Conservation (phyloP, 2,113 vertebrate species). For the Sterrhoptilus dennistouni region DNA sequence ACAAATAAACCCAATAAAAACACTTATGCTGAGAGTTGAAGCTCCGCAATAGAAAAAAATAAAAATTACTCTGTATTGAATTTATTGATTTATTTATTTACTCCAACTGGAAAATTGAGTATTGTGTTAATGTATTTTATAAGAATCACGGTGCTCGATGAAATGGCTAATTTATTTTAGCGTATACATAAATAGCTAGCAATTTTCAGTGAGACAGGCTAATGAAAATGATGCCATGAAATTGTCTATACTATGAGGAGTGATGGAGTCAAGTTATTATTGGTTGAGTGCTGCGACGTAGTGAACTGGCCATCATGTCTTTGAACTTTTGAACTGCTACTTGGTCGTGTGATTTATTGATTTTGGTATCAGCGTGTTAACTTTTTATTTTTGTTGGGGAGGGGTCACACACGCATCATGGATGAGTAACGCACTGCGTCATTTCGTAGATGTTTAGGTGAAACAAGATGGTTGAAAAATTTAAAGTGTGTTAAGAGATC, state of each 20-base stretch:
- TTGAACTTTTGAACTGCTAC: conserved; percentile 87
- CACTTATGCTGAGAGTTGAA: conserved; percentile 75
- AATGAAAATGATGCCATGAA: conserved; percentile 85
- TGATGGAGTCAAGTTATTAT: conserved; percentile 80
- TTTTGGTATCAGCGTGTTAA: conserved; percentile 73
- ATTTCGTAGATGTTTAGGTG: conserved; percentile 65
- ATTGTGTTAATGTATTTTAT: conserved; percentile 84
- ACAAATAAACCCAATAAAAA: conserved; percentile 86
- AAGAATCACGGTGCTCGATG: conserved; percentile 89
- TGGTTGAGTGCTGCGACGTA: conserved; percentile 75
- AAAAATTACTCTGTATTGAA: conserved; percentile 75
- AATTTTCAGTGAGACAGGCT: conserved; percentile 86
- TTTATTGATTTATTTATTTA: conserved; percentile 88
- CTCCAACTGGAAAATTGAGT: conserved; percentile 81
- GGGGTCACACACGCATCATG: not conserved
- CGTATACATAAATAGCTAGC: conserved; percentile 93
- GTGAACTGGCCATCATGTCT: conserved; percentile 82
- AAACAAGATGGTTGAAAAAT: conserved; percentile 68
- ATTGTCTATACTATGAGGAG: conserved; percentile 79
- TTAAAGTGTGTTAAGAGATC: conserved; percentile 53
- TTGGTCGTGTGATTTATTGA: conserved; percentile 82
- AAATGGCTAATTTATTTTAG: conserved; percentile 91
- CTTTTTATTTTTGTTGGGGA: conserved; percentile 61
- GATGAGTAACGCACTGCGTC: conserved; percentile 44
- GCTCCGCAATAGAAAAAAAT: conserved; percentile 66